Evolutionary conservation across 2,797 vertebrate genomes (phyloP), one percentile per base, ranked within the genome.

Genomic region (Sitta carolinensis): DNA sequence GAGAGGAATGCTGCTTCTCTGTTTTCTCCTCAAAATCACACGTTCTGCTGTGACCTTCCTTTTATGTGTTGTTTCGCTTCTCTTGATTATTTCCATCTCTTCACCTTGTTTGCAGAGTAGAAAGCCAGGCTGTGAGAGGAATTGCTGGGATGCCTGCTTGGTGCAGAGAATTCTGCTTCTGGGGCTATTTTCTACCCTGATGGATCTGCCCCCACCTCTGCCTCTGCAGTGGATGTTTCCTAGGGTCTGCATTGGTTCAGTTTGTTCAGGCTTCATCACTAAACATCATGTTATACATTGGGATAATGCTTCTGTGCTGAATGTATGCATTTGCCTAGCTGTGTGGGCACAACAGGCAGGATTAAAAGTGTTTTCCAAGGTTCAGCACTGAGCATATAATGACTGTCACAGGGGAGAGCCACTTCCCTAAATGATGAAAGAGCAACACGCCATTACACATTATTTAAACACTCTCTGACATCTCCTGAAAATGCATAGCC

Each of bases 351-450:
- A 95, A 82, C 84, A 95, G 92, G 86, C 81, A 91, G 78, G 81
- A 94, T 95, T 95, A 85, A 77, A 95, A 89, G 84, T 77, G 72
- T 95, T 95, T 93, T 95, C 78, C 70, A 77, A 77, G 88, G 88
- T 95, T 95, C 86, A 93, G 86, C 74, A 90, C 86, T 83, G 89
- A 96, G 80, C 92, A 90, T 96, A 92, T 94, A 95, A 97, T 89
- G 93, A 95, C 81, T 95, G 90, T 95, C 94, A 95, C 94, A 95
- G 89, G 89, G 90, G 92, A 94, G 90, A 95, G 92, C 78, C 89
- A 94, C 94, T 96, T 91, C 84, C 79, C 75, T 95, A 94, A 91
- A 84, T 85, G 89, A 94, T 95, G 90, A 94, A 96, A 96, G 84
- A 95, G 90, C 86, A 97, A 92, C 92, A 93, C 1, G 22, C 81